These are phyloP conservation scores for Tragulus kanchil DNA, from an alignment of 2,113 vertebrate genomes.

Conservation along the genomic window DNA sequence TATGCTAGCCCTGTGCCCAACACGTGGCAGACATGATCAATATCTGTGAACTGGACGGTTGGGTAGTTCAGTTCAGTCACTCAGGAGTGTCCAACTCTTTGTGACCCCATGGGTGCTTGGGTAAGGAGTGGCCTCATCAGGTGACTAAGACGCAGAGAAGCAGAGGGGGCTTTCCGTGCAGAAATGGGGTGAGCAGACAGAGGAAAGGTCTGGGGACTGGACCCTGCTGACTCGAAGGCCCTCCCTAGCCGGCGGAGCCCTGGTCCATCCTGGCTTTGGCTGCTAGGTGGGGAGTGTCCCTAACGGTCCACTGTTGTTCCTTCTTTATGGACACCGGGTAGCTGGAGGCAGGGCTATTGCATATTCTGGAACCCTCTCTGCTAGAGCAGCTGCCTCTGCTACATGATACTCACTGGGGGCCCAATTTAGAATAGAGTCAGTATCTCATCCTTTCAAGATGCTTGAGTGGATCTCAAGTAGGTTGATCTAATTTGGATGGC, in stretches of 20 bases:
- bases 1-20: neutral
- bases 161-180: neutral
- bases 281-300: neutral
- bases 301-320: neutral
- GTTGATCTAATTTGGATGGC: neutral
- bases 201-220: neutral
- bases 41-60: neutral
- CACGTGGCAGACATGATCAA: neutral
- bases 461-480: constrained; percentile 19
- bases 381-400: neutral
- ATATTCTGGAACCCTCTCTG: neutral
- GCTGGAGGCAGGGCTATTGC: neutral
- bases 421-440: neutral
- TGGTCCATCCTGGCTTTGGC: neutral
- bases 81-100: too few relatives aligned
- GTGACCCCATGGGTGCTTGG: neutral
- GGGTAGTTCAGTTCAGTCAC: neutral
- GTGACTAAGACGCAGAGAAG: neutral
- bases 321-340: neutral
- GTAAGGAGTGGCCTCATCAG: neutral
- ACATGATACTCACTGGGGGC: neutral
- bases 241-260: neutral
- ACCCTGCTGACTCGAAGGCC: neutral
- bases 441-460: neutral
- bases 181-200: neutral